Base-by-base conservation (phyloP, 2,888 invertebrate species). In the Archips xylosteana region DNA sequence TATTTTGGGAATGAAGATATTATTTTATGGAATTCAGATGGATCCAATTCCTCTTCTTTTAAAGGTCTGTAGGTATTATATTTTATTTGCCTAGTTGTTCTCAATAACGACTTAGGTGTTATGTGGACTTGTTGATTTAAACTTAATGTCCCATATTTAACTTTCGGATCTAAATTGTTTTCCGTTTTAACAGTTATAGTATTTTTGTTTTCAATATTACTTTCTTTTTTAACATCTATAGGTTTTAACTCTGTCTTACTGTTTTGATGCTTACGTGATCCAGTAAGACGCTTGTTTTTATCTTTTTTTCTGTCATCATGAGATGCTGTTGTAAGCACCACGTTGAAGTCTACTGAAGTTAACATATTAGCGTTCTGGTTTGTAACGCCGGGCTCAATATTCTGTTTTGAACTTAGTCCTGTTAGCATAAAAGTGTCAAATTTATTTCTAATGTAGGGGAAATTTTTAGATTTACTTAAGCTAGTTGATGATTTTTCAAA, bases 11-110 rank as follows among this genome's bases (percentile, higher is more conserved):
- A 61, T 23, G 45, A 34, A 71, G 71, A 51, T 12, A 66, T 61
- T 32, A 71, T 71, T 62, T 71, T 71, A 12, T 10, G 15, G 13
- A 67, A 13, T 39, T 51, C 61, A 13, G 62, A 65, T 62, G 71
- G 71, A 75, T 85, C 83, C 10, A 84, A 57, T 63, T 87, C 84
- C 70, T 87, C 85, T 61, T 80, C 78, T n/a, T 80, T 77, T 3
- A 79, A 79, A 15, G 89, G 86, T 78, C 83, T 81, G 68, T 87
- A 90, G 9, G 89, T 88, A 76, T 90, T 90, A 71, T 90, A 89
- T 76, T 71, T 69, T 39, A 80, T 75, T 47, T 49, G 39, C 71
- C 77, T 78, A 8, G 70, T 75, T 8, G 61, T 64, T 34, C 32
- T 64, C 0, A 59, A 39, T 8, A 45, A 45, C 32, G 73, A 60